Base-by-base conservation (phyloP, 2,888 invertebrate species). In the Cataglyphis livida region DNA sequence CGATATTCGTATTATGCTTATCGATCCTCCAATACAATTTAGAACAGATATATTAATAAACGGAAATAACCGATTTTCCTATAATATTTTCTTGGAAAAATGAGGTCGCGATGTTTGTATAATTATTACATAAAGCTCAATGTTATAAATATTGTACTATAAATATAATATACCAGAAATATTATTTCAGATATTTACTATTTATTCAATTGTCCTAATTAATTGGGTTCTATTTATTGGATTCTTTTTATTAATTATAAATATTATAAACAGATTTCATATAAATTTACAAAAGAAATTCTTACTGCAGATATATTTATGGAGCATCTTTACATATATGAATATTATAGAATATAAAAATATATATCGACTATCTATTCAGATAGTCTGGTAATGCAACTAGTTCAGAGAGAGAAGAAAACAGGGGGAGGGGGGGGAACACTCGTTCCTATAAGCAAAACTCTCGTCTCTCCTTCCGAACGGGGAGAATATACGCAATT, bases 401-500 rank as follows among this genome's bases (percentile, higher is more conserved):
- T 79, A 32, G 68, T 54, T n/a, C 15, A 54, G 7, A 64, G 73
- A 62, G 66, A 84, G 51, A 41, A 61, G 32, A 28, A 48, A 7
- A 18, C 1, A 38, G 66, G n/a, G n/a, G n/a, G n/a, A n/a, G n/a
- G n/a, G n/a, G n/a, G n/a, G n/a, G n/a, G 57, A 68, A 15, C 59
- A 4, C 25, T 66, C 48, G 41, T 57, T 64, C 38, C 10, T 21
- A 57, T 10, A 74, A 75, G 44, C 62, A 25, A 64, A 28, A 57
- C n/a, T 70, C 66, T 15, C 38, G 51, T 68, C 38, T 51, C 66
- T 79, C 57, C 44, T 78, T 38, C 64, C 68, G 57, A 44, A 25
- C 21, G 66, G 76, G 62, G 76, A 73, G 78, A 59, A 54, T 51
- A 54, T 51, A 74, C 51, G 84, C 57, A 82, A 85, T 87, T 88